Percentiles rank a stretch among this genome's conserved stretches.
phyloP scores from a whole-genome alignment of 2,888 invertebrate species.

The Drosophila acutilabella region DNA sequence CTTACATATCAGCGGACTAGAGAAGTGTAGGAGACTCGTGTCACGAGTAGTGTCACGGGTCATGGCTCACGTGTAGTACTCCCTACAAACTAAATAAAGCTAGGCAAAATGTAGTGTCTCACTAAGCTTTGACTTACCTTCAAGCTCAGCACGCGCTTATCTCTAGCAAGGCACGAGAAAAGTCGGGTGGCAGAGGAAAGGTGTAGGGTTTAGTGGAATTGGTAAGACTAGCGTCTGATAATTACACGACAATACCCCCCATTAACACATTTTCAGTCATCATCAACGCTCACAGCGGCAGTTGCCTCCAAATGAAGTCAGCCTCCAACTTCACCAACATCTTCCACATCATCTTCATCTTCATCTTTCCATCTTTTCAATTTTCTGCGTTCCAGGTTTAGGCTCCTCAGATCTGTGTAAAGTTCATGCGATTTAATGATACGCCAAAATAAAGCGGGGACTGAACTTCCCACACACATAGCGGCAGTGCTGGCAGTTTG shows the following conservation, averaged over 20 bases:
- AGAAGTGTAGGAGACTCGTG: neutral
- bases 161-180: neutral
- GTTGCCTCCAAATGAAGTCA: slow-evolving; percentile 23
- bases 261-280: slow-evolving; percentile 78
- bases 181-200: neutral
- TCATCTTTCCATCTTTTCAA: slow-evolving; percentile 1
- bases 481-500: neutral
- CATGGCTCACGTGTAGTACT: no score
- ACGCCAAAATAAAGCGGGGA: slow-evolving; percentile 59
- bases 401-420: slow-evolving; percentile 62
- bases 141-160: neutral
- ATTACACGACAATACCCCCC: slow-evolving; percentile 81
- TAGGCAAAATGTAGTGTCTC: no score
- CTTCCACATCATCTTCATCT: slow-evolving; percentile 12
- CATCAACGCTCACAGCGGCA: slow-evolving; percentile 67
- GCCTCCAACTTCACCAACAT: slow-evolving; percentile 6
- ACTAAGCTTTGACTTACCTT: no score
- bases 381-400: slow-evolving; percentile 10
- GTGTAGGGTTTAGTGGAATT: neutral
- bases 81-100: no score
- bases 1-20: neutral
- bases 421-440: slow-evolving; percentile 79
- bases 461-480: slow-evolving; percentile 46
- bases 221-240: slow-evolving; percentile 53
- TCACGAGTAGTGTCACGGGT: no score